A percentile compares a stretch with the other conserved stretches of the same genome.
phyloP scores from a whole-genome alignment of 2,888 invertebrate species.

The Carterocephalus palaemon region DNA sequence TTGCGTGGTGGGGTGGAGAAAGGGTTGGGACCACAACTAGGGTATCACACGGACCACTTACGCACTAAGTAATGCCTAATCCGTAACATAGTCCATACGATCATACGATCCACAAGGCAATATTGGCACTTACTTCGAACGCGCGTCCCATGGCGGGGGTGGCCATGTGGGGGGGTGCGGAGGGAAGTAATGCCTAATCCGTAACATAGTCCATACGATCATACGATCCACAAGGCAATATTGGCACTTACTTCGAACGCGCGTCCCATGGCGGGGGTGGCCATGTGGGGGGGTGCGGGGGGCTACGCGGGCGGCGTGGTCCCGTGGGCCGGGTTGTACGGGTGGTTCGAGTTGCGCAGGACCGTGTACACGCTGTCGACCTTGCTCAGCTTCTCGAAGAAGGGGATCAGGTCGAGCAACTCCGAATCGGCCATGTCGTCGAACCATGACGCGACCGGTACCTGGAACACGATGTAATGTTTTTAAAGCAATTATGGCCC shows the following conservation, averaged over 20 bases:
- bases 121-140: slow-evolving; percentile 77
- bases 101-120: slow-evolving; percentile 79
- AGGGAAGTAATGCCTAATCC: slow-evolving; percentile 67
- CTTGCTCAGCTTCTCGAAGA: slow-evolving; percentile 97
- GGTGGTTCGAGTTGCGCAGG: slow-evolving; percentile 94
- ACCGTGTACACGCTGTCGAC: slow-evolving; percentile 98
- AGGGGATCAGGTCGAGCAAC: slow-evolving; percentile 97
- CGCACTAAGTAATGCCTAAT: slow-evolving; percentile 74
- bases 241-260: slow-evolving; percentile 77
- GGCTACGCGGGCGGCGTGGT: slow-evolving; percentile 66
- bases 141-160: slow-evolving; percentile 57
- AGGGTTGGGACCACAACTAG: slow-evolving; percentile 50
- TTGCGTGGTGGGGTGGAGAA: slow-evolving; percentile 32
- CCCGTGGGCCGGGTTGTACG: slow-evolving; percentile 81
- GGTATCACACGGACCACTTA: slow-evolving; percentile 70
- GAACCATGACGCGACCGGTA: slow-evolving; percentile 99
- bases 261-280: slow-evolving; percentile 55
- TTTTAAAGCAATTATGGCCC: no score
- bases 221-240: slow-evolving; percentile 79
- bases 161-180: slow-evolving; percentile 39
- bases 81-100: slow-evolving; percentile 74
- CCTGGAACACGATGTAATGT: no score
- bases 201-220: slow-evolving; percentile 76
- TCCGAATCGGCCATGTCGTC: slow-evolving; percentile 99
- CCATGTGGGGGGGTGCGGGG: slow-evolving; percentile 34